Evolutionary conservation across 1,140 invertebrate genomes (phyloP).

Genomic region (Pissodes strobi): DNA sequence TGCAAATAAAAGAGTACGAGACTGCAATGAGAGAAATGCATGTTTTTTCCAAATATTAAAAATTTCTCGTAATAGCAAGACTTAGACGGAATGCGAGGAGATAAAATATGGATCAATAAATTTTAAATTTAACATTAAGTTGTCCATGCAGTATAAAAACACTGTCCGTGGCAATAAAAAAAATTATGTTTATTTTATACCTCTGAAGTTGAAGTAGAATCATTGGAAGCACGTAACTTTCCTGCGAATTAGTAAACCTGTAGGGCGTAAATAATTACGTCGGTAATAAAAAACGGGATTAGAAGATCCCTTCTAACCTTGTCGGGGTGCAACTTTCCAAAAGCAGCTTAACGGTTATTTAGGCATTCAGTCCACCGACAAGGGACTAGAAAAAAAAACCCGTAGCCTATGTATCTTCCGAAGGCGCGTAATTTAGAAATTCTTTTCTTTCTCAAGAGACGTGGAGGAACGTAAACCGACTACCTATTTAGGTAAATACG

Average conservation of each 20-base stretch:
- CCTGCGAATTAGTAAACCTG: not conserved
- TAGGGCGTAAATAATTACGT: constrained; percentile 20
- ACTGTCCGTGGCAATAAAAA: too few relatives aligned
- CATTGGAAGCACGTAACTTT: not conserved
- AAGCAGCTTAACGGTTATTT: constrained; percentile 33
- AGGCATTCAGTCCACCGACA: constrained; percentile 27
- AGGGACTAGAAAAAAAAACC: constrained; percentile 25
- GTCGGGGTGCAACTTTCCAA: constrained; percentile 30
- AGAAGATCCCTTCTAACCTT: constrained; percentile 15
- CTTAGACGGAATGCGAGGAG: too few relatives aligned
- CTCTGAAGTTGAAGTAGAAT: too few relatives aligned
- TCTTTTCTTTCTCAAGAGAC: constrained; percentile 16
- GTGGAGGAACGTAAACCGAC: constrained; percentile 22
- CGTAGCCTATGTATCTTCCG: constrained; percentile 3
- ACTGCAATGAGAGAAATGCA: too few relatives aligned
- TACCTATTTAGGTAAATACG: constrained; percentile 32
- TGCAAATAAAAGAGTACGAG: too few relatives aligned
- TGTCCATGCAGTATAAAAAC: too few relatives aligned
- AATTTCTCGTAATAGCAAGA: too few relatives aligned
- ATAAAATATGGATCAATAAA: too few relatives aligned
- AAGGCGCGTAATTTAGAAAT: constrained; percentile 23
- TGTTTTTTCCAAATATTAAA: too few relatives aligned
- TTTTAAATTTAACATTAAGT: too few relatives aligned
- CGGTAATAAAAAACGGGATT: constrained; percentile 24
- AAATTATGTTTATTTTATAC: too few relatives aligned